Evolutionary conservation across 2,113 vertebrate species (phyloP).

Genomic region (Aythya baeri): DNA sequence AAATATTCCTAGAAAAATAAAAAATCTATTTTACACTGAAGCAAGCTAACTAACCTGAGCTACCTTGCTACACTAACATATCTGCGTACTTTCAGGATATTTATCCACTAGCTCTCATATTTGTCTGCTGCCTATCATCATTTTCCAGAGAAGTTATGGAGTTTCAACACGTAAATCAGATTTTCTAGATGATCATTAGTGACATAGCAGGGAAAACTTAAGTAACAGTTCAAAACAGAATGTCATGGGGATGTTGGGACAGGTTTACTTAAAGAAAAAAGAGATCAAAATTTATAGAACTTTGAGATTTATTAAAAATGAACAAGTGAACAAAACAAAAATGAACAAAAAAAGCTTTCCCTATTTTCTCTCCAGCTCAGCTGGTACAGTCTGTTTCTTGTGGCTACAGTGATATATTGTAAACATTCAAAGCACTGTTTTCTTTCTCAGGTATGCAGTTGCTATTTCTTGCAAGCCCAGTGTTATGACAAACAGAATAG

Average conservation of each 20-base stretch:
- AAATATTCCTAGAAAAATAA: not conserved
- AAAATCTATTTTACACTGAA: not conserved
- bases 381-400: not conserved
- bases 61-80: not conserved
- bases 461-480: not conserved
- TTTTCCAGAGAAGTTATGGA: not conserved
- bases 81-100: not conserved
- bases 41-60: not conserved
- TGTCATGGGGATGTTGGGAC: not conserved
- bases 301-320: not conserved
- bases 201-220: not conserved
- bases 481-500: not conserved
- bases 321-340: not conserved
- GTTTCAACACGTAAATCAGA: not conserved
- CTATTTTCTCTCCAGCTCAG: not conserved
- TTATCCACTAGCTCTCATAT: not conserved
- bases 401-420: not conserved
- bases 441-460: slow-evolving; percentile 16
- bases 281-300: not conserved
- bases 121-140: not conserved
- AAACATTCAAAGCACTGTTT: not conserved
- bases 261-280: not conserved
- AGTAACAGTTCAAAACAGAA: not conserved
- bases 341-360: not conserved
- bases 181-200: not conserved